Evolutionary conservation across 2,113 vertebrate species (phyloP).

Genomic region (Pleuronectes platessa): DNA sequence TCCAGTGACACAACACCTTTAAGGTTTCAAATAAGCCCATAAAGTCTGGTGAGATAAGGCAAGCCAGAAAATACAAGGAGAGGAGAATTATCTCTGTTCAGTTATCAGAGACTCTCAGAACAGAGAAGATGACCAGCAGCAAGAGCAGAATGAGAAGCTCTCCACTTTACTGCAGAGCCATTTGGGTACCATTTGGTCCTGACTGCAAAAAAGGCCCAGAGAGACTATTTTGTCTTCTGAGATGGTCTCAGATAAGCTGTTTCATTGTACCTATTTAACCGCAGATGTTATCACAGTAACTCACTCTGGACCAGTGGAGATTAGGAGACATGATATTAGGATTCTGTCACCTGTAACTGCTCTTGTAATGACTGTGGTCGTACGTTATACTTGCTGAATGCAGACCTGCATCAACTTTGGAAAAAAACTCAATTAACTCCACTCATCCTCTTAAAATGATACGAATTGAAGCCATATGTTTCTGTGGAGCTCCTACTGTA

Average conservation of each 20-base stretch:
- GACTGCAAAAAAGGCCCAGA: not conserved
- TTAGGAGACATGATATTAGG: not conserved
- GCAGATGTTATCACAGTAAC: not conserved
- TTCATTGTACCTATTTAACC: not conserved
- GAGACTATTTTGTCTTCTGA: constrained; percentile 10
- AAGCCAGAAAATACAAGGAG: not conserved
- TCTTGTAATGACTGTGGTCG: not conserved
- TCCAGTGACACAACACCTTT: not conserved
- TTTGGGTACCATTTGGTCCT: constrained; percentile 3
- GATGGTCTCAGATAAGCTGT: not conserved
- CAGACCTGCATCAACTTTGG: not conserved
- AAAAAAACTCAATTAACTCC: constrained; percentile 21
- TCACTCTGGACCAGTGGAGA: not conserved
- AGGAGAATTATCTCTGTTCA: not conserved
- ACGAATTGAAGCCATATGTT: constrained; percentile 25
- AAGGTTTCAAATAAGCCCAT: not conserved
- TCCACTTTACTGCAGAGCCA: not conserved
- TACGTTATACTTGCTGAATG: not conserved
- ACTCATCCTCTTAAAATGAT: constrained; percentile 18
- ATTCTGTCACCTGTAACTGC: not conserved
- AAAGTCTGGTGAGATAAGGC: not conserved
- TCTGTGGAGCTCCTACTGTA: constrained; percentile 27
- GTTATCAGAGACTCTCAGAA: constrained; percentile 5
- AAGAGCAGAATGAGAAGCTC: not conserved
- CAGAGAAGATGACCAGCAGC: constrained; percentile 9